A percentile compares a stretch with the other conserved stretches of the same genome.
These are phyloP conservation scores for Eupithecia abbreviata DNA, from an alignment of 2,888 invertebrate species.

Conservation along the genomic window DNA sequence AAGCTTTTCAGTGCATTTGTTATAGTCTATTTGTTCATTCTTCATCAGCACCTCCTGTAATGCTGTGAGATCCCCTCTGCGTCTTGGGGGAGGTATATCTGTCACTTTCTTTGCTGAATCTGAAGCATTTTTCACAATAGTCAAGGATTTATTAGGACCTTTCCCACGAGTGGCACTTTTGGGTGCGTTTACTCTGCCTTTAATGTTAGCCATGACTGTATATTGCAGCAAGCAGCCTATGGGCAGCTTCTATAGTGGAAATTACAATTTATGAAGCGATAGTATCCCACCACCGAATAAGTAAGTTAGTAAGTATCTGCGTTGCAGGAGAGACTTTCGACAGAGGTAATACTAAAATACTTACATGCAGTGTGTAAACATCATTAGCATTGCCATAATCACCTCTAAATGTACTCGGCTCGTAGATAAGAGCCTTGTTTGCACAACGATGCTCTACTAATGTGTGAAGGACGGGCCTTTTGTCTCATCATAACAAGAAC, in stretches of 20 bases:
- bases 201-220: conserved; percentile 75
- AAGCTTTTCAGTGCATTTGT: conserved; percentile 37
- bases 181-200: conserved; percentile 67
- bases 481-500: conserved; percentile 67
- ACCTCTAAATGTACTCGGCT: conserved; percentile 72
- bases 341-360: conserved; percentile 58
- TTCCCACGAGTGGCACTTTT: conserved; percentile 60
- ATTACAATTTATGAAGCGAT: conserved; percentile 59
- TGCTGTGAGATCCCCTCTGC: conserved; percentile 48
- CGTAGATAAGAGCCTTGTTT: conserved; percentile 76
- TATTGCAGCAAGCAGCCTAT: conserved; percentile 62
- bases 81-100: conserved; percentile 50
- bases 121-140: conserved; percentile 56
- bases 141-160: conserved; percentile 59
- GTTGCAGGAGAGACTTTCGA: conserved; percentile 55
- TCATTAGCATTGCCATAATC: conserved; percentile 76
- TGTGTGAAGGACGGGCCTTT: conserved; percentile 82
- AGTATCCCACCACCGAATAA: conserved; percentile 72
- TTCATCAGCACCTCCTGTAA: conserved; percentile 55
- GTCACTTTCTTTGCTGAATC: conserved; percentile 47
- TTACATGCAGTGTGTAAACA: conserved; percentile 74
- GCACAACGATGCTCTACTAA: conserved; percentile 76
- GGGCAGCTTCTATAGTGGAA: conserved; percentile 48
- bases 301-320: conserved; percentile 64
- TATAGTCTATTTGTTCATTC: conserved; percentile 51